Percentiles rank a stretch among this genome's conserved stretches.
Conservation (phyloP, 2,113 vertebrate species). For the Hypanus sabinus region DNA sequence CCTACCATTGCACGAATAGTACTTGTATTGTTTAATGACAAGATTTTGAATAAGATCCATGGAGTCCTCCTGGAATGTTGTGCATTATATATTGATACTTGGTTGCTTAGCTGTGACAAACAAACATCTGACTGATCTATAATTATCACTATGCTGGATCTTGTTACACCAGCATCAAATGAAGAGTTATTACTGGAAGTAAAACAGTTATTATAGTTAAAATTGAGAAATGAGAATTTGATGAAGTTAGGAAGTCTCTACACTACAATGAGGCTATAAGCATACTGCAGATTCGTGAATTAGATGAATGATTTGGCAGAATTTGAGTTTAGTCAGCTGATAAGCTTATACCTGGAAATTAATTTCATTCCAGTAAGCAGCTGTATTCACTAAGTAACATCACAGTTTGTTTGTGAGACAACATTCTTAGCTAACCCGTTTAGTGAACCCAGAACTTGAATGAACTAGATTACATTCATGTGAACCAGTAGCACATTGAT, state of each 20-base stretch:
- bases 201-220: background rate
- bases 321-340: background rate
- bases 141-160: slow-evolving; percentile 5
- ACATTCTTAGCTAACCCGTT: background rate
- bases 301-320: background rate
- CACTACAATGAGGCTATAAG: background rate
- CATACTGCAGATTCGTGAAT: background rate
- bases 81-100: too few species aligned
- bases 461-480: too few species aligned
- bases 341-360: background rate
- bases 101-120: slow-evolving; percentile 31
- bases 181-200: background rate
- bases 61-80: background rate
- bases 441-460: background rate
- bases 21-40: background rate
- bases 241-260: too few species aligned
- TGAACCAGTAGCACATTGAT: too few species aligned
- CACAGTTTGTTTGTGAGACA: background rate
- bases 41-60: background rate
- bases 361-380: background rate
- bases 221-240: background rate
- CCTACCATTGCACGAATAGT: background rate
- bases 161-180: background rate
- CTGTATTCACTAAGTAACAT: background rate
- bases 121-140: background rate